Conservation (phyloP, 2,113 vertebrate genomes). For the Siphamia tubifer region DNA sequence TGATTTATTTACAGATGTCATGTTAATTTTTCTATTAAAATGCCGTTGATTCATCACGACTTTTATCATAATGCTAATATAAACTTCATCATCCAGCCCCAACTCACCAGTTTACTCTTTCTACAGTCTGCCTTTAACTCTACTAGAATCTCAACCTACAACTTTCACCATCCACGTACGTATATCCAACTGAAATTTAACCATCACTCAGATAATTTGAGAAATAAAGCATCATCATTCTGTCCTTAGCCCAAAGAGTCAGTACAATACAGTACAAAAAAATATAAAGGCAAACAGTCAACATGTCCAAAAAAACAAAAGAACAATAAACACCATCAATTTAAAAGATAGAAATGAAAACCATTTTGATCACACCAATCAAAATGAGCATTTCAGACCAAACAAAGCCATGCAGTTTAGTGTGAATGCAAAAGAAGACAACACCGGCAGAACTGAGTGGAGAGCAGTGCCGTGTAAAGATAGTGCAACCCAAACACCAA, state of each 20-base stretch:
- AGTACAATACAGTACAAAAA: conserved; percentile 2
- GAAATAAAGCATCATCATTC: conserved; percentile 50
- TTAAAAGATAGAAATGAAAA: neutral
- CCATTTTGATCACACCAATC: conserved; percentile 67
- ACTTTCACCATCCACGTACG: conserved; percentile 4
- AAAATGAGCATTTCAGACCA: conserved; percentile 53
- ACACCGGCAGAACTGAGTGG: neutral
- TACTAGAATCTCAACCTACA: neutral
- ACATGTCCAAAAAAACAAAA: conserved; percentile 9
- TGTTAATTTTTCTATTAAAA: too few species aligned
- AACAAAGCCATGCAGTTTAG: conserved; percentile 73
- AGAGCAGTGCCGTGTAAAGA: neutral
- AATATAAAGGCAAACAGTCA: conserved; percentile 19
- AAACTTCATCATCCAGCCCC: too few species aligned
- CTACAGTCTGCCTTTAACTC: neutral
- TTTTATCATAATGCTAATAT: too few species aligned
- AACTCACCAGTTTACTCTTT: neutral
- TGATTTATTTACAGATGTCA: too few species aligned
- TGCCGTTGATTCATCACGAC: too few species aligned
- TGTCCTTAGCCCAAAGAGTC: conserved; percentile 26
- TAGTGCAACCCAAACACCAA: neutral
- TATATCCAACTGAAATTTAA: neutral
- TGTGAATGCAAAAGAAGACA: neutral
- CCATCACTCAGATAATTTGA: conserved; percentile 11
- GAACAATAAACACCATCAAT: conserved; percentile 8